Evolutionary conservation across 2,888 invertebrate genomes (phyloP).

Genomic region (Perithous albicinctus): DNA sequence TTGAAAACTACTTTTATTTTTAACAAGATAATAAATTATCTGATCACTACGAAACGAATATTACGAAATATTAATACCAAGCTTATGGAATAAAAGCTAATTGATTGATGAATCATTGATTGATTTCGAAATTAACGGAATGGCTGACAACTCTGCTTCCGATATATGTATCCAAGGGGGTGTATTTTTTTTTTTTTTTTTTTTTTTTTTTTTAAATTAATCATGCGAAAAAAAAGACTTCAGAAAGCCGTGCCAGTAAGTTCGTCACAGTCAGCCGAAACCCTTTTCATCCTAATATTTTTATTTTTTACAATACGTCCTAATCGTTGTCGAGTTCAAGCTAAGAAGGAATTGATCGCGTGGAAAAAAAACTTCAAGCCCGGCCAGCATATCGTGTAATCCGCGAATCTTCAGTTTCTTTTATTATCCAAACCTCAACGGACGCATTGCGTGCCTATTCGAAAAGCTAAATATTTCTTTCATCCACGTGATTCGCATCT

Average conservation of each 20-base stretch:
- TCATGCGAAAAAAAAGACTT: slow-evolving; percentile 66
- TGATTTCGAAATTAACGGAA: too few species aligned
- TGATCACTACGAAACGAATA: too few species aligned
- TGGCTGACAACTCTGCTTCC: too few species aligned
- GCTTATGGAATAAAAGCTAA: too few species aligned
- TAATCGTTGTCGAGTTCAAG: slow-evolving; percentile 22
- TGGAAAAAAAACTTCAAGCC: not conserved
- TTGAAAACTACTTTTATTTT: too few species aligned
- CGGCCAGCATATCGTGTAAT: not conserved
- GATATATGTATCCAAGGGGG: not conserved
- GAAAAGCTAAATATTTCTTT: not conserved
- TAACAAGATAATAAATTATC: too few species aligned
- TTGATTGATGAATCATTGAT: too few species aligned
- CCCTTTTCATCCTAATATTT: slow-evolving; percentile 17
- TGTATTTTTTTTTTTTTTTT: slow-evolving; percentile 38
- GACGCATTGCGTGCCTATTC: not conserved
- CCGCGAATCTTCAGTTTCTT: not conserved
- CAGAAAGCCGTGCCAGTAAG: slow-evolving; percentile 63
- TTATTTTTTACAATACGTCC: slow-evolving; percentile 37
- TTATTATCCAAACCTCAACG: not conserved
- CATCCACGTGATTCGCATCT: slow-evolving; percentile 1
- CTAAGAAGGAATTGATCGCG: slow-evolving; percentile 18
- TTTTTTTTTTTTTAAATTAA: slow-evolving; percentile 44
- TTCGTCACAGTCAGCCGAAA: slow-evolving; percentile 34
- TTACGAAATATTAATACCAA: too few species aligned